Percentiles rank a stretch among this genome's conserved stretches.
phyloP scores from a whole-genome alignment of 2,797 vertebrate species.

The Hippoglossus hippoglossus region DNA sequence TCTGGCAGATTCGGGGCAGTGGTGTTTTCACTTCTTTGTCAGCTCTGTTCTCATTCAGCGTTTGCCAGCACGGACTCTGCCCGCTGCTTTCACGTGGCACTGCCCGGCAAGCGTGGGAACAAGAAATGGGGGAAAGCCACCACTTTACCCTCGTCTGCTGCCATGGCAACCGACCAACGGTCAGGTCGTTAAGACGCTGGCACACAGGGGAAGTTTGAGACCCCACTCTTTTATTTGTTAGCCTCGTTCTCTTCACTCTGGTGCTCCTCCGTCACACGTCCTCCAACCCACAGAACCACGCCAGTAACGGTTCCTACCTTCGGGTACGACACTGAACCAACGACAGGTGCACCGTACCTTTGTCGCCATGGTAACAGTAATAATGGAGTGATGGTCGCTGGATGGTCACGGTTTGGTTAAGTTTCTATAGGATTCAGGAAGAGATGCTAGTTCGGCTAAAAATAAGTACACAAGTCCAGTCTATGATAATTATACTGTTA shows the following conservation, averaged over 20 bases:
- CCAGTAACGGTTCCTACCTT: no score
- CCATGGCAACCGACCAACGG: constrained; percentile 63
- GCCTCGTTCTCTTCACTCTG: no score
- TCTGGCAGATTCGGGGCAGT: constrained; percentile 38
- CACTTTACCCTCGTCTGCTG: constrained; percentile 65
- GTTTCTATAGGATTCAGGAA: no score
- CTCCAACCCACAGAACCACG: no score
- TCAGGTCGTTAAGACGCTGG: constrained; percentile 26
- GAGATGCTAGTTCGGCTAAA: constrained; percentile 40
- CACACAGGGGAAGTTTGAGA: no score
- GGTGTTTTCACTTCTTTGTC: constrained; percentile 65
- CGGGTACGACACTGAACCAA: no score
- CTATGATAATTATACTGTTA: constrained; percentile 70
- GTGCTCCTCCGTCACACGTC: no score
- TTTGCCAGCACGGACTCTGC: constrained; percentile 61
- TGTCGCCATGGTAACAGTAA: background rate
- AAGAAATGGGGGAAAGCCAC: constrained; percentile 42
- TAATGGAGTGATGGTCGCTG: background rate
- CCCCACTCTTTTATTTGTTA: no score
- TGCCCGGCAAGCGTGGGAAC: constrained; percentile 60
- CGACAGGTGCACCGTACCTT: background rate
- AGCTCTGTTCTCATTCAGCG: constrained; percentile 53
- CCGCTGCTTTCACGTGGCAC: constrained; percentile 66
- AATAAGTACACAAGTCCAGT: constrained; percentile 24
- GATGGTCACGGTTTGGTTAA: no score